These are phyloP conservation scores for Acrossocheilus wenchowensis DNA, from an alignment of 2,797 vertebrate genomes.

Conservation along the genomic window DNA sequence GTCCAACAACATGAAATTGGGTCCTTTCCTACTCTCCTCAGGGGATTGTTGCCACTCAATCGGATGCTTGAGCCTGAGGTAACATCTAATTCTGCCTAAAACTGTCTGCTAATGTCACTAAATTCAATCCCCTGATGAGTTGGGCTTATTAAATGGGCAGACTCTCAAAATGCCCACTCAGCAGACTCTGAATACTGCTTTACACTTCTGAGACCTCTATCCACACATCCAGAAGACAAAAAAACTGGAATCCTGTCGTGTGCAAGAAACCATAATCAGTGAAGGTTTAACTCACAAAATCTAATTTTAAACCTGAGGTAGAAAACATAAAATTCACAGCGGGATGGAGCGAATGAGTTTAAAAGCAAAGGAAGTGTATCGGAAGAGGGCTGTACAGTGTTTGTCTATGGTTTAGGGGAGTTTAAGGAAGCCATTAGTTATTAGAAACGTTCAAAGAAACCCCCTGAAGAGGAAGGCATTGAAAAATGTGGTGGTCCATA, in stretches of 20 bases:
- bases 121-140: conserved; percentile 19
- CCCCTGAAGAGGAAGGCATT: neutral
- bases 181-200: conserved; percentile 45
- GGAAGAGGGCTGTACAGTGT: conserved; percentile 23
- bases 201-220: conserved; percentile 57
- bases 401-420: neutral
- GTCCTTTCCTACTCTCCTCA: neutral
- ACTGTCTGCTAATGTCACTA: conserved; percentile 36
- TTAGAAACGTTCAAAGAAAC: conserved; percentile 5
- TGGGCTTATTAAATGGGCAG: conserved; percentile 37
- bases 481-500: neutral
- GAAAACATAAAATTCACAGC: conserved; percentile 60
- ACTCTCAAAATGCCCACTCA: conserved; percentile 39
- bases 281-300: conserved; percentile 44
- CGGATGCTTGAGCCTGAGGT: neutral
- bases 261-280: conserved; percentile 7
- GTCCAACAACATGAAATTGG: neutral
- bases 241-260: conserved; percentile 30
- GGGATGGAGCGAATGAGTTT: conserved; percentile 1
- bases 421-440: conserved; percentile 16
- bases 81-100: conserved; percentile 41
- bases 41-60: neutral
- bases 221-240: conserved; percentile 41
- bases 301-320: conserved; percentile 73
- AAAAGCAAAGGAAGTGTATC: conserved; percentile 1